phyloP scores from a whole-genome alignment of 2,797 vertebrate genomes.

The Phataginus tetradactyla region DNA sequence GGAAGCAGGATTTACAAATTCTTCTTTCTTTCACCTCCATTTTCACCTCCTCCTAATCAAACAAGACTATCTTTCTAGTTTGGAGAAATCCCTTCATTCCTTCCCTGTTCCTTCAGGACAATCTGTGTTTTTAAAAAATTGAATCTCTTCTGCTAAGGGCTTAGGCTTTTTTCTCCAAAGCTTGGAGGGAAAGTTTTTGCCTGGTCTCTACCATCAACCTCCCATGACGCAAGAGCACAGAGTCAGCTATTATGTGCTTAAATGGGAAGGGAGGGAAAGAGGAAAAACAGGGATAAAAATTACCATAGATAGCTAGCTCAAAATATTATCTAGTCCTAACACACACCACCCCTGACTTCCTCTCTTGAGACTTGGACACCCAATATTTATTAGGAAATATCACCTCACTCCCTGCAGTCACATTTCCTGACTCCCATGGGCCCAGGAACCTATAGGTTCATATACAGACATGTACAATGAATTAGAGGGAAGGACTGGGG shows the following conservation, averaged over 20 bases:
- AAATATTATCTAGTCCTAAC: not conserved
- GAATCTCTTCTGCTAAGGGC: not conserved
- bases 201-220: not conserved
- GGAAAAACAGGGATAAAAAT: not conserved
- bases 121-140: not conserved
- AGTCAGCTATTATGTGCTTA: not conserved
- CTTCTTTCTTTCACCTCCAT: not conserved
- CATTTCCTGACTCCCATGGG: not conserved
- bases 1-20: not conserved
- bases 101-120: not conserved
- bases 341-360: not conserved
- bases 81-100: slow-evolving; percentile 7
- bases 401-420: not conserved
- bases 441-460: not conserved
- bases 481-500: not conserved
- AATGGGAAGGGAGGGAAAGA: not conserved
- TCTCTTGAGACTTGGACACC: not conserved
- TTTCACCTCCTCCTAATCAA: not conserved
- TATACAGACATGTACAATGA: not conserved
- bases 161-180: slow-evolving; percentile 12
- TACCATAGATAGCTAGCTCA: not conserved
- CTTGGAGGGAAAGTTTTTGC: not conserved
- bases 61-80: not conserved
- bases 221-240: not conserved
- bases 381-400: not conserved